Conservation (phyloP, 1,140 invertebrate species). For the Drosophila navojoa region DNA sequence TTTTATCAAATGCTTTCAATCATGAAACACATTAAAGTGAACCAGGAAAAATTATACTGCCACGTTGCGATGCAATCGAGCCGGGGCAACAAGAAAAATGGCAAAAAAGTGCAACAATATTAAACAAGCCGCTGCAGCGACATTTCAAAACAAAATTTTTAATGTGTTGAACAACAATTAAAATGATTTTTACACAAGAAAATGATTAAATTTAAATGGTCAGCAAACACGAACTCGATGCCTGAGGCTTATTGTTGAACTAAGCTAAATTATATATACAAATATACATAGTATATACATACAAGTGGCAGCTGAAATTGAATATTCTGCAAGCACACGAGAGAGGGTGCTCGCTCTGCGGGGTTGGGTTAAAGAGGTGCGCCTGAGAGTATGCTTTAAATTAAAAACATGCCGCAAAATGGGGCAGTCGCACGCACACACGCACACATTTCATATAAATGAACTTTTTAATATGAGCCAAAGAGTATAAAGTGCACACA, state of each 20-base stretch:
- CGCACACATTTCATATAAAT: conserved; percentile 13
- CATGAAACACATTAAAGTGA: conserved; percentile 8
- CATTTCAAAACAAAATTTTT: conserved; percentile 65
- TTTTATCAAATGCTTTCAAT: conserved; percentile 30
- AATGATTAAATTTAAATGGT: conserved; percentile 65
- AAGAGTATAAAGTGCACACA: conserved; percentile 1
- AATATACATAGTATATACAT: conserved; percentile 15
- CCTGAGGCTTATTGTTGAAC: conserved; percentile 6
- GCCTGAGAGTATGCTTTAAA: conserved; percentile 50
- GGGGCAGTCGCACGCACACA: conserved; percentile 49
- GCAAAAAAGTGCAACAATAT: conserved; percentile 35
- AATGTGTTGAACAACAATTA: conserved; percentile 70
- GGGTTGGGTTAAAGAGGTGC: conserved; percentile 10
- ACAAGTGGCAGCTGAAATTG: conserved; percentile 38
- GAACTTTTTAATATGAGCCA: conserved; percentile 12
- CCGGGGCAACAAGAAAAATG: conserved; percentile 20
- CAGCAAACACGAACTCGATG: conserved; percentile 43
- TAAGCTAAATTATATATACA: conserved; percentile 35
- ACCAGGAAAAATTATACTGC: conserved; percentile 35
- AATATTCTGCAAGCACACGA: conserved; percentile 43
- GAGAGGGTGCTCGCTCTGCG: background rate
- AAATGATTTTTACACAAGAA: conserved; percentile 70
- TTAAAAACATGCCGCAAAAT: conserved; percentile 60
- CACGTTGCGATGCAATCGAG: conserved; percentile 40
- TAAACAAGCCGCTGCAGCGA: conserved; percentile 23